Conservation (phyloP, 2,113 vertebrate genomes). For the Morphnarchus princeps region DNA sequence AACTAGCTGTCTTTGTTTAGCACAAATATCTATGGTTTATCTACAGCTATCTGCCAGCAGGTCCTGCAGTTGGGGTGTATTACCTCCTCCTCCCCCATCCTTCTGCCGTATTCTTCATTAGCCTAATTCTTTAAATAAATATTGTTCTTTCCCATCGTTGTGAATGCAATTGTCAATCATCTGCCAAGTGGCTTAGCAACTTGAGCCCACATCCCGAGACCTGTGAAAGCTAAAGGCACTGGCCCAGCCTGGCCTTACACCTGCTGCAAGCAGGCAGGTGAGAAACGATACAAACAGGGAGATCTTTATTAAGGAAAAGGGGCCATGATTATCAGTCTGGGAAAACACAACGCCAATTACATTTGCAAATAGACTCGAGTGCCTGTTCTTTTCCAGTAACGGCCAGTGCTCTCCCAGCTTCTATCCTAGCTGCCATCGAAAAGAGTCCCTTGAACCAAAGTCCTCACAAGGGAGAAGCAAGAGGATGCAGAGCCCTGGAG, state of each 20-base stretch:
- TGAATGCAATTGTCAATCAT: background rate
- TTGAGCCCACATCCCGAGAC: background rate
- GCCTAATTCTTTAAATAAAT: background rate
- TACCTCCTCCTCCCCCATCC: background rate
- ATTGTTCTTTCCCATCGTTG: background rate
- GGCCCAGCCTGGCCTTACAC: background rate
- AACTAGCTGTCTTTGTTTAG: background rate
- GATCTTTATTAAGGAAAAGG: background rate
- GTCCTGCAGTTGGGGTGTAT: background rate
- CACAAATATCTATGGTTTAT: background rate
- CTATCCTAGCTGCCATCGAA: accelerated
- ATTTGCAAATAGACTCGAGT: background rate
- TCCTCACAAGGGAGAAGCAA: background rate
- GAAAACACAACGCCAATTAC: background rate
- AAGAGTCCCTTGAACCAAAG: background rate
- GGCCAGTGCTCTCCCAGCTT: background rate
- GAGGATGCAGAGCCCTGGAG: background rate
- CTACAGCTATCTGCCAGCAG: background rate
- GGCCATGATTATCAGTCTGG: background rate
- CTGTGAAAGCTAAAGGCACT: background rate
- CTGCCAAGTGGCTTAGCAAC: background rate
- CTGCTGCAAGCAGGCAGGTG: background rate
- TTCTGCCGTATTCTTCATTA: background rate
- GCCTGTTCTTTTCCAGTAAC: background rate
- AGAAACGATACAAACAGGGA: accelerated